Evolutionary conservation across 2,113 vertebrate genomes (phyloP).

Genomic region (Peromyscus leucopus): DNA sequence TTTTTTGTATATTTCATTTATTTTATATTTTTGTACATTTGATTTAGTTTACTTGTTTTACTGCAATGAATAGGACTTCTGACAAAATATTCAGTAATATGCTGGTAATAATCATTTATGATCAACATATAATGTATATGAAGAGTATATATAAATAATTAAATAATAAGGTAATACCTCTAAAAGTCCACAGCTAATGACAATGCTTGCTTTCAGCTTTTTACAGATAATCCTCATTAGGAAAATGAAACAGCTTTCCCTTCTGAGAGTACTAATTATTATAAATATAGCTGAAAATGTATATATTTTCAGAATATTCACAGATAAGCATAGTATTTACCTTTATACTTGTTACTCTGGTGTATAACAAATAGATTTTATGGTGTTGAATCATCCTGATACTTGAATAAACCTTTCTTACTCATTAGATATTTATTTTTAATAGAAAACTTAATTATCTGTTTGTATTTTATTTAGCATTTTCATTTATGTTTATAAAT

Average conservation of each 20-base stretch:
- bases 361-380: constrained; percentile 2
- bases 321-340: neutral
- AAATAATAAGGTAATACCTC: neutral
- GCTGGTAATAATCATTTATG: neutral
- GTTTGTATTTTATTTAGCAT: neutral
- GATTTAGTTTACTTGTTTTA: neutral
- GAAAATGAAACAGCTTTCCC: neutral
- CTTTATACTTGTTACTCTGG: neutral
- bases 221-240: neutral
- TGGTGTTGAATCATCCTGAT: neutral
- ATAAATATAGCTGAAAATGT: neutral
- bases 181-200: neutral
- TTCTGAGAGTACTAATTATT: neutral
- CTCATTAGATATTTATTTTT: neutral
- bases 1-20: neutral
- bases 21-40: neutral
- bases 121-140: neutral
- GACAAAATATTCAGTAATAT: neutral
- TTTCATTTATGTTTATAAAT: neutral
- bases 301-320: neutral
- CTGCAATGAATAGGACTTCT: neutral
- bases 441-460: no score
- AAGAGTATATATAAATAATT: neutral
- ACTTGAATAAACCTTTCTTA: neutral
- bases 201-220: constrained; percentile 31